These are phyloP conservation scores for Leucophenga maculata DNA, from an alignment of 2,888 invertebrate genomes.

Conservation along the genomic window DNA sequence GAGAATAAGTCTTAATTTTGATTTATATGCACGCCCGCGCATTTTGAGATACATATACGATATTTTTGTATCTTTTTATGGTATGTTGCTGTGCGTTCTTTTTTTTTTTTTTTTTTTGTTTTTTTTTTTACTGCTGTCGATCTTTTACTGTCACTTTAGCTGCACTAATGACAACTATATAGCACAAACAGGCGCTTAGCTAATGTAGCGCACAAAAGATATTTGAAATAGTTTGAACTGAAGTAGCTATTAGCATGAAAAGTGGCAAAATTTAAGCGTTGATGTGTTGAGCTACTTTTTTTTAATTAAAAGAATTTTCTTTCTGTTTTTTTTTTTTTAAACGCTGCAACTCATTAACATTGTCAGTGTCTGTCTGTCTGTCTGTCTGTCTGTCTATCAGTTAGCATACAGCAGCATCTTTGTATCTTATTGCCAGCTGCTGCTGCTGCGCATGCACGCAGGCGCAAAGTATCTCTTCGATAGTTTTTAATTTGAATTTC, in stretches of 20 bases:
- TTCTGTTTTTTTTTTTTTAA: constrained; percentile 33
- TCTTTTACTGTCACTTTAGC: constrained; percentile 8
- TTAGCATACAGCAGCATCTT: background rate
- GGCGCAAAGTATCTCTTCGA: constrained; percentile 45
- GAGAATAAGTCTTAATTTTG: constrained; percentile 66
- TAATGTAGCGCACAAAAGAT: background rate
- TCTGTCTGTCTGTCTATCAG: background rate
- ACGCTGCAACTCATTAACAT: constrained; percentile 28
- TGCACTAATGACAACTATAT: background rate
- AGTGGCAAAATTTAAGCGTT: too few relatives aligned
- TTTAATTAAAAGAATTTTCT: too few relatives aligned
- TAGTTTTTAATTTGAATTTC: constrained; percentile 69
- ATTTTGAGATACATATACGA: constrained; percentile 34
- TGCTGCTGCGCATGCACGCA: background rate
- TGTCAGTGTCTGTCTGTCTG: constrained; percentile 22
- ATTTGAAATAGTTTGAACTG: background rate
- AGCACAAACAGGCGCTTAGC: background rate
- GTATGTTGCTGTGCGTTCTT: background rate
- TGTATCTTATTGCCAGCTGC: background rate
- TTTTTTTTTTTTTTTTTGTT: constrained; percentile 19
- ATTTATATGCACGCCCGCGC: constrained; percentile 70
- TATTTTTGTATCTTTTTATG: constrained; percentile 40
- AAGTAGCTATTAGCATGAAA: background rate
- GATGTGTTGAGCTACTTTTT: too few relatives aligned
- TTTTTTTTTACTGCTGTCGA: constrained; percentile 27